Evolutionary conservation across 2,888 invertebrate species (phyloP), one percentile per base, ranked within the genome.

Genomic region (Mythimna lalbum): DNA sequence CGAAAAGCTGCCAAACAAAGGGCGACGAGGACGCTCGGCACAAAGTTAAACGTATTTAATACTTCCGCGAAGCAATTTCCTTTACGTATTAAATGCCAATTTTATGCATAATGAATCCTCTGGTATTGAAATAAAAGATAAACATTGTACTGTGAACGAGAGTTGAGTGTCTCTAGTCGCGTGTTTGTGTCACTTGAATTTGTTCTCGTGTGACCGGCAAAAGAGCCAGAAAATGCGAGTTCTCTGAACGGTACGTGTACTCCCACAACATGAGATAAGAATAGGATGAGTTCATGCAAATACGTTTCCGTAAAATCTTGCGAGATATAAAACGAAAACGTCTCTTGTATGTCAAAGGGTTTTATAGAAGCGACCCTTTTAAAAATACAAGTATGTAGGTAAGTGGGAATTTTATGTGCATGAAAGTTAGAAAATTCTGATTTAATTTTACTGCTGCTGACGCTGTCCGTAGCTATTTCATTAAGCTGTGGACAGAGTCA

Each of bases 1-100:
- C 87, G 90, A 90, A 91, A 92, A 90, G 89, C 89, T 89, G 87
- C 88, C 89, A 91, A 93, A 94, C 92, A 93, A 93, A 91, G 90
- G 89, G 88, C 89, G 89, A 90, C 90, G 87, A 89, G 88, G 86
- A 90, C 90, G 89, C 85, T 87, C 87, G 87, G 86, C 86, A 88
- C 88, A 88, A 90, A 91, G 88, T 91, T 90, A 89, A 90, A 92
- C 88, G 90, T 89, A 87, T 90, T 90, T 90, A 91, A 93, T 92
- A 91, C 91, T 91, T 90, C 87, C 89, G 83, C 86, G 79, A 90
- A 86, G 87, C 88, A 89, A 92, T 93, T 92, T 91, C 83, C 88
- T 85, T 87, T 81, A 87, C 82, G 87, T 89, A 90, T 92, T 90
- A 90, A 90, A 89, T 89, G 89, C 85, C 88, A 92, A 92, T 92